Evolutionary conservation across 2,888 invertebrate genomes (phyloP), one percentile per base, ranked within the genome.

Genomic region (Aspidiotus rigidus): DNA sequence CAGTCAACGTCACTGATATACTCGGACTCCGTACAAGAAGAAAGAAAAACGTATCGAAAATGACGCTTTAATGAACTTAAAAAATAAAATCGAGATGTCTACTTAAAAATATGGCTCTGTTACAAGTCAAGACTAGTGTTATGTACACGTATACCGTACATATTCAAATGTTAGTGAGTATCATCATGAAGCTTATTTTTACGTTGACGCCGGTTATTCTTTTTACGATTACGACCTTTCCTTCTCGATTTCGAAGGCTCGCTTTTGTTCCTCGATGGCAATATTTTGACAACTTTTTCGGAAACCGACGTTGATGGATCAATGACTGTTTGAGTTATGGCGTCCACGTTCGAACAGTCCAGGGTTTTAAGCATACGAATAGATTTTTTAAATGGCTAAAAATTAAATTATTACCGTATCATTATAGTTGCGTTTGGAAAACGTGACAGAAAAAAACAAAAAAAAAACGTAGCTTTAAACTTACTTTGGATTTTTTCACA

Each of bases 271-370:
- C 2, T 28, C 28, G 28, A 28, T 11, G 49, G 49, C 49, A 13
- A 11, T n/a, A n/a, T n/a, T n/a, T 49, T 49, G 6, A n/a, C n/a
- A 11, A n/a, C 11, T 13, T 49, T 49, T 11, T n/a, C 49, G 49
- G n/a, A 11, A 49, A n/a, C 49, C 49, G 49, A 11, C 49, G n/a
- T 11, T n/a, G 49, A 13, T 49, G 73, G 72, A 39, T 73, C 73
- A 57, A 75, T 75, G 16, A 75, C 73, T 49, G 75, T 73, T 49
- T 73, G 72, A 8, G 75, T 74, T 9, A 76, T 73, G 13, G 73
- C 64, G 64, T 74, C 74, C 16, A 78, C 78, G 72, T 79, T 77
- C 0, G 78, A 76, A 73, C 79, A 79, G 73, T 79, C 78, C 71
- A 79, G 75, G 56, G 75, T 76, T 71, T 77, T 76, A 73, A 79